A percentile compares a stretch with the other conserved stretches of the same genome.
phyloP scores from a whole-genome alignment of 2,888 invertebrate species.

The Drosophila setosimentum region DNA sequence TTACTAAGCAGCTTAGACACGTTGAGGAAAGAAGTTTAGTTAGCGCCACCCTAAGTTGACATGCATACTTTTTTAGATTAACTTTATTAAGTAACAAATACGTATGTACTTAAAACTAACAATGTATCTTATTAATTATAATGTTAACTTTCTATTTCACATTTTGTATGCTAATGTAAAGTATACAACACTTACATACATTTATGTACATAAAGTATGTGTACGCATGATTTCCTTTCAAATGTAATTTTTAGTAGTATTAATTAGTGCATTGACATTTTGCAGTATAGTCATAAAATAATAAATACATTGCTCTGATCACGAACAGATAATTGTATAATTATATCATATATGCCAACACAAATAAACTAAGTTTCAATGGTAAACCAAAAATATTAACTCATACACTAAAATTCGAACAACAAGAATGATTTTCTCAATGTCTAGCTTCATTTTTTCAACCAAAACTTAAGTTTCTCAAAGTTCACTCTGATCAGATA shows the following conservation, averaged over 20 bases:
- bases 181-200: constrained; percentile 20
- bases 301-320: neutral
- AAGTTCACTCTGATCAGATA: neutral
- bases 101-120: constrained; percentile 53
- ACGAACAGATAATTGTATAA: neutral
- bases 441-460: neutral
- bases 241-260: constrained; percentile 17
- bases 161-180: constrained; percentile 74
- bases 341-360: neutral
- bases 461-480: neutral
- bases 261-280: constrained; percentile 19
- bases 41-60: neutral
- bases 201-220: constrained; percentile 11
- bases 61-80: constrained; percentile 40
- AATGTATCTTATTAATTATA: constrained; percentile 77
- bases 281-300: constrained; percentile 7
- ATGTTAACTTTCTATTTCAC: constrained; percentile 85
- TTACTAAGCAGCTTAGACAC: neutral
- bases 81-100: constrained; percentile 57
- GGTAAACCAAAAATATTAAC: neutral
- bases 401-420: neutral
- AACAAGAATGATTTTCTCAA: neutral
- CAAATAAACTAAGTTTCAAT: neutral
- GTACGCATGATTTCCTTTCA: constrained; percentile 7
- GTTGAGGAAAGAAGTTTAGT: neutral